Conservation (phyloP, 2,888 invertebrate genomes). For the Pseudococcus longispinus region DNA sequence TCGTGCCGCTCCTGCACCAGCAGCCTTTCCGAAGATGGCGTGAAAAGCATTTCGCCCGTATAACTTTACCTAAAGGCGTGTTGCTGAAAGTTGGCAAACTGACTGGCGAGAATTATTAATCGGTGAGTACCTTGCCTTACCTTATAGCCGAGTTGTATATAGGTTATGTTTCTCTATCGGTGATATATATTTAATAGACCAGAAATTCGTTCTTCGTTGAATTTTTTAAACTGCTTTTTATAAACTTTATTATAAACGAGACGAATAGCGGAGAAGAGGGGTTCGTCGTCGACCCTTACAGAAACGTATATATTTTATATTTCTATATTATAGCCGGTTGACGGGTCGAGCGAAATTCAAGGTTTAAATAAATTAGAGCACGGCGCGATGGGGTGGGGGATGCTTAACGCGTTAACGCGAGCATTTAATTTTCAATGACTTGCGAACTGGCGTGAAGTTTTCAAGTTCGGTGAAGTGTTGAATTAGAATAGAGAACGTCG, state of each 20-base stretch:
- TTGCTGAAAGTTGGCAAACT: not conserved
- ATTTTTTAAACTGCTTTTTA: not conserved
- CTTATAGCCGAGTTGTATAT: not conserved
- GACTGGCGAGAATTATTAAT: not conserved
- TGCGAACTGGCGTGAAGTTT: constrained; percentile 17
- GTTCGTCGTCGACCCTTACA: not conserved
- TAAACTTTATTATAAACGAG: not conserved
- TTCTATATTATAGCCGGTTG: not conserved
- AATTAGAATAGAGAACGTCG: not conserved
- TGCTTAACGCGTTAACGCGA: constrained; percentile 21
- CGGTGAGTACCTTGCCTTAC: not conserved
- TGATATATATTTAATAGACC: not conserved
- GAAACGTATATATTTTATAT: not conserved
- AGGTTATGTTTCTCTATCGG: not conserved
- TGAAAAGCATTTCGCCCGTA: not conserved
- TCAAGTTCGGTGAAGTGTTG: not conserved
- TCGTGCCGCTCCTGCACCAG: not conserved
- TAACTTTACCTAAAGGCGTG: not conserved
- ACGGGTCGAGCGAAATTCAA: not conserved
- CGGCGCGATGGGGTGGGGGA: no score
- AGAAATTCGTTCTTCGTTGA: not conserved
- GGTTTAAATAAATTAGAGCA: not conserved
- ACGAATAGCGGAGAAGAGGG: not conserved
- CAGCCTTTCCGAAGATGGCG: not conserved
- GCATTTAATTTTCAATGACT: constrained; percentile 18